A percentile compares a stretch with the other conserved stretches of the same genome.
Evolutionary conservation across 2,888 invertebrate genomes (phyloP).

Genomic region (Paralinhomoeus sp.): DNA sequence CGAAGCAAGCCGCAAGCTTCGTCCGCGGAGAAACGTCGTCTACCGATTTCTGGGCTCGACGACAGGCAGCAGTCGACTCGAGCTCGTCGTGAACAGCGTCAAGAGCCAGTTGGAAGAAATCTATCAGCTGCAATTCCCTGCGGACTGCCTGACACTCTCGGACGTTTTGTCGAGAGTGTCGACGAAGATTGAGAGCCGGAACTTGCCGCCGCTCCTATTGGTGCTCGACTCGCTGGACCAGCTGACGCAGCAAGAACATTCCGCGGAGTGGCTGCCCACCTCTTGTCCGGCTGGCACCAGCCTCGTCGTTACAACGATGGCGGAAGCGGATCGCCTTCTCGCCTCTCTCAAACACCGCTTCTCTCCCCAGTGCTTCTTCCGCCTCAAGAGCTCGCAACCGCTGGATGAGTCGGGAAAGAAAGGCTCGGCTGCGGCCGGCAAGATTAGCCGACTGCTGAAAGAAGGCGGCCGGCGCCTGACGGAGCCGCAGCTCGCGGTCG

Average conservation of each 20-base stretch:
- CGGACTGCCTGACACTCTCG: no score
- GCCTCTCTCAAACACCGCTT: slow-evolving; percentile 30
- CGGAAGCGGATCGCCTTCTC: slow-evolving; percentile 59
- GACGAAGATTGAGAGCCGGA: slow-evolving; percentile 48
- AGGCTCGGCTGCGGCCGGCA: no score
- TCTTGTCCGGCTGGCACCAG: slow-evolving; percentile 63
- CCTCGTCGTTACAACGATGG: slow-evolving; percentile 49
- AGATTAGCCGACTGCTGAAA: no score
- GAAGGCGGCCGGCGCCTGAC: no score
- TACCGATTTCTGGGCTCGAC: slow-evolving; percentile 81
- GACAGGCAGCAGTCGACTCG: slow-evolving; percentile 74
- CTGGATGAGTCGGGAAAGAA: no score
- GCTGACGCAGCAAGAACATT: slow-evolving; percentile 71
- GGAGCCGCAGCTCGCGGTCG: no score
- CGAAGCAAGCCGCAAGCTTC: no score
- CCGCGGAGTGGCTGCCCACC: slow-evolving; percentile 78
- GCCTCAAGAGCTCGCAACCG: no score
- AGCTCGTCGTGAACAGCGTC: slow-evolving; percentile 72
- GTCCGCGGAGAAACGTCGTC: slow-evolving; percentile 42
- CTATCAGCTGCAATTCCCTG: not conserved
- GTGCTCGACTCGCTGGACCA: slow-evolving; percentile 90
- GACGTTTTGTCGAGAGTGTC: no score
- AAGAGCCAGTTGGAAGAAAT: slow-evolving; percentile 45
- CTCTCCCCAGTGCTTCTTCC: no score
- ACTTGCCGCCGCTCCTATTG: slow-evolving; percentile 53